Base-by-base conservation (phyloP, 2,888 invertebrate species). In the Listrodromus nycthemerus region DNA sequence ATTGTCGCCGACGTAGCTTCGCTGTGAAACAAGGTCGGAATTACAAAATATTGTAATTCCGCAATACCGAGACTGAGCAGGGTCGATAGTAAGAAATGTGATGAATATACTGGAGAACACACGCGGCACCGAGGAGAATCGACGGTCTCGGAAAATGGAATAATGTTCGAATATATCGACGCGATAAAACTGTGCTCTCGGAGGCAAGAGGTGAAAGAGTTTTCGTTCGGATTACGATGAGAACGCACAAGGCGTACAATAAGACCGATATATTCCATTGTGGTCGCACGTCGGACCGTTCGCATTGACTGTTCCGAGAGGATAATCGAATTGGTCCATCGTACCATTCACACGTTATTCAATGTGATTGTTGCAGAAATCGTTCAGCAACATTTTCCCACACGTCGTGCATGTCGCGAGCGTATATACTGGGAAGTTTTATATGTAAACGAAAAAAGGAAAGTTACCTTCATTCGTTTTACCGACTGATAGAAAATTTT, bases 261-360 rank as follows among this genome's bases (percentile, higher is more conserved):
- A 50, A 1, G 21, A 21, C 27, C 21, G 66, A 5, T 27, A 21
- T 24, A 52, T 45, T 58, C 50, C 37, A 76, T 76, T 76, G 67
- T 55, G 6, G 41, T 48, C 41, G 66, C 27, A 45, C 30, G 50
- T 55, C 55, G 76, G 21, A 16, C 66, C 8, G 55, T 67, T 58
- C 24, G 27, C 52, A 75, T 66, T 37, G 37, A 24, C 24, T 8
- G 66, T 50, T 52, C 19, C 33, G 65, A 24, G 55, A 27, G 48
- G 19, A 50, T 33, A 33, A 74, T 63, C 74, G 48, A 61, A 61
- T n/a, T 63, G 48, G 50, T 55, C 41, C 71, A 71, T 71, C 71
- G 41, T 33, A 21, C 13, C 55, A 24, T 41, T 58, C 71, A 37
- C 55, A 41, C 41, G 24, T 55, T 41, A 58, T 71, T 71, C 71